Conservation (phyloP, 2,797 vertebrate genomes). For the Liparis tanakae region DNA sequence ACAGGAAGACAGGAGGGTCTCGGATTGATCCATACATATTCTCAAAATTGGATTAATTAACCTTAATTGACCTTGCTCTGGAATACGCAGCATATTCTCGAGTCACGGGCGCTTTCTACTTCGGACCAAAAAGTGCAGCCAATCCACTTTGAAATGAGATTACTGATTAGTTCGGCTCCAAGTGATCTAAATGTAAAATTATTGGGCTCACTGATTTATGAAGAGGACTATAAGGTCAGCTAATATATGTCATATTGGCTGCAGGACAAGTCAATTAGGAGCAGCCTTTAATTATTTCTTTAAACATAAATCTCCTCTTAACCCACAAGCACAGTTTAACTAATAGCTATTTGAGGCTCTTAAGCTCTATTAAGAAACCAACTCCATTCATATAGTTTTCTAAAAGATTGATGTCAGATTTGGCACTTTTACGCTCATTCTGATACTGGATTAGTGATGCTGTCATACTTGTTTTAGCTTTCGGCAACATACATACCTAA, state of each 20-base stretch:
- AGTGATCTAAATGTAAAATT: conserved; percentile 80
- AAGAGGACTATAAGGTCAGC: conserved; percentile 82
- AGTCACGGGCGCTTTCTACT: conserved; percentile 51
- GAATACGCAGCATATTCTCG: conserved; percentile 55
- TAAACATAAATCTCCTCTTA: conserved; percentile 79
- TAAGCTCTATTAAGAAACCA: conserved; percentile 63
- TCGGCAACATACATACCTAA: neutral
- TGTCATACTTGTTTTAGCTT: too few species aligned
- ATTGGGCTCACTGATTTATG: conserved; percentile 83
- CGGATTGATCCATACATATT: conserved; percentile 58
- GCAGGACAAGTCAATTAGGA: conserved; percentile 78
- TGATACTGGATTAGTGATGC: too few species aligned
- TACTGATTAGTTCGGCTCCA: conserved; percentile 80
- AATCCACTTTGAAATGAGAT: conserved; percentile 71
- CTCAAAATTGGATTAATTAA: conserved; percentile 71
- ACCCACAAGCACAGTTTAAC: conserved; percentile 66
- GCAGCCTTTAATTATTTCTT: conserved; percentile 79
- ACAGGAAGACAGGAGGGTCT: conserved; percentile 18
- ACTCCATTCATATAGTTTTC: conserved; percentile 8
- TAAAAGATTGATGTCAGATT: too few species aligned
- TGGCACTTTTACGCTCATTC: too few species aligned
- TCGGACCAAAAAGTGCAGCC: conserved; percentile 61
- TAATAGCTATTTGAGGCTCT: conserved; percentile 68
- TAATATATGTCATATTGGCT: conserved; percentile 81
- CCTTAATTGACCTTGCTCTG: conserved; percentile 76